Base-by-base conservation (phyloP, 2,888 invertebrate genomes). In the Aelia acuminata region DNA sequence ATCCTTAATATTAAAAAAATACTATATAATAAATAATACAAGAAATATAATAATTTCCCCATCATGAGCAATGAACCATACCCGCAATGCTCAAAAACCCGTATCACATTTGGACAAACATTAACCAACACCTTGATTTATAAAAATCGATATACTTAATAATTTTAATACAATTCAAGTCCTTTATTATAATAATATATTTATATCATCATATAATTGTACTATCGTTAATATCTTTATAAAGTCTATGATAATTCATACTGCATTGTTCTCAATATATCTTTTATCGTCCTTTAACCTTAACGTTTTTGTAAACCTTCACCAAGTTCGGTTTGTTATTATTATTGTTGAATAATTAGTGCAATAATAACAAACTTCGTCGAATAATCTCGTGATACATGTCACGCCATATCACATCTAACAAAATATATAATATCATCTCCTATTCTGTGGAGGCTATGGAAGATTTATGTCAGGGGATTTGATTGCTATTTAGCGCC, bases 11-110 rank as follows among this genome's bases (percentile, higher is more conserved):
- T 70, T 70, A 70, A 70, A 26, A 53, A 57, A 70, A 70, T 70
- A 70, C 63, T 70, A 35, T 70, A 70, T 35, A 70, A 70, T 70
- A 70, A 70, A 70, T 70, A 70, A 70, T 70, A 70, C 63, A 70
- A 35, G 31, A 35, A 70, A 35, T 35, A 18, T 70, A 70, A 35
- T 70, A 70, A 26, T 70, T 63, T 70, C 18, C 18, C 2, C 63
- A 31, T 31, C 1, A 63, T 31, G 63, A 31, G 31, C 63, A 70
- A 22, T 35, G 35, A 70, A 20, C 35, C 63, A 18, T 70, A 3
- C 63, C 63, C 63, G 35, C 8, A 70, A 18, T 20, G 13, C 63
- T 70, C 3, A 8, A 4, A 13, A 26, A 70, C 35, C 31, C 31
- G 31, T 70, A 70, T 70, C 63, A 70, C 63, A 70, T 63, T 15